phyloP scores from a whole-genome alignment of 1,140 invertebrate genomes.

The Pollicipes pollicipes region DNA sequence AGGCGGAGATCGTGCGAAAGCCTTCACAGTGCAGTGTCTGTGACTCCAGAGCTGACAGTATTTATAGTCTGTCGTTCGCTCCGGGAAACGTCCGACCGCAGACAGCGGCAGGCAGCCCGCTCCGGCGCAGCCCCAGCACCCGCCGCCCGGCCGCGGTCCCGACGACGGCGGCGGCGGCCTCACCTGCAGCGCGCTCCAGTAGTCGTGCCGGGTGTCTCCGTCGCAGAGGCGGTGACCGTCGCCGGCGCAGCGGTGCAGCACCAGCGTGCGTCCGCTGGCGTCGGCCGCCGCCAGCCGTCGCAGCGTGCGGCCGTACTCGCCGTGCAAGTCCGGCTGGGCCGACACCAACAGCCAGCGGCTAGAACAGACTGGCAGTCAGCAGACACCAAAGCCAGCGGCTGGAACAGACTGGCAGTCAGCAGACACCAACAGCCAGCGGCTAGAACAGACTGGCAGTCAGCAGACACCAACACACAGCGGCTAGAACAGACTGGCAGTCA shows the following conservation, averaged over 20 bases:
- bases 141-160: too few species aligned
- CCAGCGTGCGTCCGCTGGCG: too few species aligned
- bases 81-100: neutral
- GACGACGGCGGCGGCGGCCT: too few species aligned
- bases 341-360: neutral
- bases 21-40: too few species aligned
- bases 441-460: neutral
- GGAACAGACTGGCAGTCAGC: neutral
- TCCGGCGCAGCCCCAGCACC: neutral
- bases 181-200: neutral
- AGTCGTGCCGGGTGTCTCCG: too few species aligned
- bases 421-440: conserved; percentile 3
- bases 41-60: too few species aligned
- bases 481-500: neutral
- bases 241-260: too few species aligned
- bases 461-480: conserved; percentile 1
- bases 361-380: neutral
- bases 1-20: neutral
- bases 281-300: too few species aligned
- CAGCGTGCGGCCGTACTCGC: too few species aligned
- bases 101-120: neutral
- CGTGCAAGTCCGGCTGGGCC: too few species aligned
- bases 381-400: neutral
- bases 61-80: neutral
- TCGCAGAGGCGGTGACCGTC: too few species aligned